phyloP scores from a whole-genome alignment of 2,797 vertebrate genomes.

The Podargus strigoides region DNA sequence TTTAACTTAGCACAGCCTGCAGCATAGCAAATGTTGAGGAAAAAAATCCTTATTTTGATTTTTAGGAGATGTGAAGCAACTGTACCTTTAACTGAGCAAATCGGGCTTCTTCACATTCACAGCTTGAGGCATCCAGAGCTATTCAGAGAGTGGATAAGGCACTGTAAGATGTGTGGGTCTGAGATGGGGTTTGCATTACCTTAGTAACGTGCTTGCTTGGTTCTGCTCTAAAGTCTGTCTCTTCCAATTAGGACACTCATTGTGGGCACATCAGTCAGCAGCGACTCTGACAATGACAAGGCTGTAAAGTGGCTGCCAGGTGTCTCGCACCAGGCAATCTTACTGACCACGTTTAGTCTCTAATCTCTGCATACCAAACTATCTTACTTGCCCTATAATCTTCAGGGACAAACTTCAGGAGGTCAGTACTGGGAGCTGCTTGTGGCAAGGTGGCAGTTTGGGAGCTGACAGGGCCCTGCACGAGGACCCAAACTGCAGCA shows the following conservation, averaged over 20 bases:
- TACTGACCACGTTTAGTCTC: not conserved
- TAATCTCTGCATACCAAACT: constrained; percentile 20
- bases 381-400: not conserved
- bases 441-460: not conserved
- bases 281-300: not conserved
- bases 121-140: not conserved
- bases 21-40: too few relatives aligned
- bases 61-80: not conserved
- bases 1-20: too few relatives aligned
- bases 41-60: not conserved
- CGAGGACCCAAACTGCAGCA: not conserved
- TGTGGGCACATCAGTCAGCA: constrained; percentile 16
- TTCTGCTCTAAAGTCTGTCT: not conserved
- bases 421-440: not conserved
- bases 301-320: constrained; percentile 1
- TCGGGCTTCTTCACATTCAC: not conserved
- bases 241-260: not conserved
- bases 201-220: not conserved
- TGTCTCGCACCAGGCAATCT: not conserved
- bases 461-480: not conserved
- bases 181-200: not conserved
- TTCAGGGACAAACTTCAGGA: not conserved
- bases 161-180: not conserved
- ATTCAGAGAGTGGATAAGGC: not conserved
- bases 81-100: constrained; percentile 1